Conservation (phyloP, 2,797 vertebrate species). For the Prionace glauca region DNA sequence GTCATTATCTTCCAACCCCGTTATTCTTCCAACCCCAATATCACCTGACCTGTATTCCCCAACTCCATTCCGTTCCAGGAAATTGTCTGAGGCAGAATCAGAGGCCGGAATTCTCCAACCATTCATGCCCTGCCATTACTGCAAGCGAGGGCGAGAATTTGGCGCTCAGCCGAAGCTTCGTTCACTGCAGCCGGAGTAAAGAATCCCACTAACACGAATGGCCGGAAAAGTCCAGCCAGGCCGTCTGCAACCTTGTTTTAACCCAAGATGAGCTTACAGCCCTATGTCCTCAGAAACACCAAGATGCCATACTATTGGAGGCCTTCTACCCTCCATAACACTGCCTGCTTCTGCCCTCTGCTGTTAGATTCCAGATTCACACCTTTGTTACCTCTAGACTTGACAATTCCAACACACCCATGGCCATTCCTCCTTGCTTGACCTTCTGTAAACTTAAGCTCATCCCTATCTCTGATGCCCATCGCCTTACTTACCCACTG, state of each 20-base stretch:
- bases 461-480: not conserved
- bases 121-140: no score
- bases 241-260: not conserved
- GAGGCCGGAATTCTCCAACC: no score
- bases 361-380: not conserved
- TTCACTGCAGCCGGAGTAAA: no score
- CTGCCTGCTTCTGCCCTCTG: not conserved
- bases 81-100: not conserved
- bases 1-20: not conserved
- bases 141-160: no score
- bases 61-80: not conserved
- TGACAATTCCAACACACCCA: not conserved
- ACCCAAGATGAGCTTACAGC: not conserved
- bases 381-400: not conserved
- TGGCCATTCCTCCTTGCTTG: not conserved
- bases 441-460: not conserved
- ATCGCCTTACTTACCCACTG: not conserved
- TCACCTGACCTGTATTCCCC: not conserved
- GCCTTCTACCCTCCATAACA: no score
- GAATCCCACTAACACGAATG: no score
- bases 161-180: no score
- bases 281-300: no score
- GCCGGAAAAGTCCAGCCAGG: no score
- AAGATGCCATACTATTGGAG: no score
- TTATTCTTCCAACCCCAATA: not conserved